Evolutionary conservation across 1,140 invertebrate genomes (phyloP), one percentile per base, ranked within the genome.

Genomic region (Neotoxoptera formosana): DNA sequence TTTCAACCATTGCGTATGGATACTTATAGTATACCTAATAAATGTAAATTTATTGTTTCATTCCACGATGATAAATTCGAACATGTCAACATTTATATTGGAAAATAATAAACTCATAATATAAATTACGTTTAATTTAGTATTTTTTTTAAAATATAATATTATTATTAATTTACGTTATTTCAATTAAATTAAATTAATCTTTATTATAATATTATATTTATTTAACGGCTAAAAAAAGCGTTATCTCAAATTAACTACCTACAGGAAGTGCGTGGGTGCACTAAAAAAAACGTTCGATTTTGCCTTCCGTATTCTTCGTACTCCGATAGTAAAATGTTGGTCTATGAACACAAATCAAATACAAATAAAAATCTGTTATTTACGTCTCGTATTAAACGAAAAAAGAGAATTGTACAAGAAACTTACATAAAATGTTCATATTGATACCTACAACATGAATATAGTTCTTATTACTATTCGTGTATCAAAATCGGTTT

Each of bases 291-390:
- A 47, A 30, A 45, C 2, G 14, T 30, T 86, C 23, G 25, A 45
- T 86, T 25, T 47, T 20, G 30, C 45, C 14, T 17, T n/a, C 7
- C 17, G 30, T 21, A 20, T 1, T n/a, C 30, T 87, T 20, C 21
- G n/a, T 23, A 51, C 6, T 89, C 20, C 21, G 87, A 23, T 41
- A 53, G 53, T 89, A 53, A 2, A 89, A 21, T 34, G 56, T 23
- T 56, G 21, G 21, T 23, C 7, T 21, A 89, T 89, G 87, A 34
- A 53, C 4, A 86, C 41, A 30, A 30, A 86, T 47, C 1, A n/a
- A 30, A 88, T 51, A n/a, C 51, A 89, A 90, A 53, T 11, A 21
- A 45, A 90, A 90, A 90, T 41, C 11, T 60, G 36, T 56, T 90
- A 9, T 88, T 88, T 51, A 34, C 20, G 1, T 51, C 14, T 53